phyloP scores from a whole-genome alignment of 2,888 invertebrate species.

The Allacma fusca region DNA sequence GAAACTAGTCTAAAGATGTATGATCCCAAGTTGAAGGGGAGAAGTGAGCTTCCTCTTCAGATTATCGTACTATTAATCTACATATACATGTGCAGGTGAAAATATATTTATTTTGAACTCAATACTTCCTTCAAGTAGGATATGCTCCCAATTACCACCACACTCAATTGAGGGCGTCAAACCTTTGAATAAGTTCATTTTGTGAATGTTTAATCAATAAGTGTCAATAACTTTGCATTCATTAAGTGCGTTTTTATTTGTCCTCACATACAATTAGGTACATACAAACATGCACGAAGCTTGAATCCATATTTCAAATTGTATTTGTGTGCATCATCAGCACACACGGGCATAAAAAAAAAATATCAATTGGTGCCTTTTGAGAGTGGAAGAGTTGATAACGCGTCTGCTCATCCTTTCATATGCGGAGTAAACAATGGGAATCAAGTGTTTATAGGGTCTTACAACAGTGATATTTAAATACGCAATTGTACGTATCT shows the following conservation, averaged over 20 bases:
- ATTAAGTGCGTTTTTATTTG: background rate
- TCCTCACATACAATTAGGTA: no score
- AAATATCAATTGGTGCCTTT: background rate
- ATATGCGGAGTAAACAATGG: slow-evolving; percentile 3
- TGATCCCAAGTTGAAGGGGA: no score
- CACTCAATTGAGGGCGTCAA: no score
- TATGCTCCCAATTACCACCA: no score
- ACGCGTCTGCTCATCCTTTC: background rate
- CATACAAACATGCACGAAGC: background rate
- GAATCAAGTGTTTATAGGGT: background rate
- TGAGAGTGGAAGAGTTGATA: no score
- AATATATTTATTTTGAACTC: no score
- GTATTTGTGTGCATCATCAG: background rate
- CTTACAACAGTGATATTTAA: background rate
- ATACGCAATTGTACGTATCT: background rate
- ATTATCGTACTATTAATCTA: no score
- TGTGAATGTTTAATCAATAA: slow-evolving; percentile 16
- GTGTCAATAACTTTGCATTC: slow-evolving; percentile 16
- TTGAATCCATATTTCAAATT: background rate
- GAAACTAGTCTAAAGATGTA: no score
- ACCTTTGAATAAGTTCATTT: background rate
- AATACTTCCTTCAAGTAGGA: no score
- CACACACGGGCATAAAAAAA: background rate
- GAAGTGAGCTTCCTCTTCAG: no score
- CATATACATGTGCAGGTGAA: no score